Evolutionary conservation across 2,888 invertebrate species (phyloP), one percentile per base, ranked within the genome.

Genomic region (Synanthedon andrenaeformis): DNA sequence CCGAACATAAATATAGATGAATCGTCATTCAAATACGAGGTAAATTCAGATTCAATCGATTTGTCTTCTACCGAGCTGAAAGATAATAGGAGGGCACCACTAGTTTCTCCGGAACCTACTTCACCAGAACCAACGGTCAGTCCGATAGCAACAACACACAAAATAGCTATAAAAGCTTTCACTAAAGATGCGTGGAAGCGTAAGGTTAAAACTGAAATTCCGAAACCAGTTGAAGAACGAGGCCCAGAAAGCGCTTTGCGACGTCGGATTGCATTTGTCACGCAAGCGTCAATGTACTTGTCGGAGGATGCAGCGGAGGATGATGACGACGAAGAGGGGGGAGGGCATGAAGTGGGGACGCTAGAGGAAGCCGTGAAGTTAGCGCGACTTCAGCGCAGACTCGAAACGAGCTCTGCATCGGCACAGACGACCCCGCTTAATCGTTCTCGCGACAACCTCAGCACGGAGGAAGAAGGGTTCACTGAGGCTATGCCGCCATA

Each of bases 181-280:
- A 80, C 89, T 0, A 85, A 89, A 60, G 86, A 89, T 51, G 87
- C 88, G 50, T 90, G 89, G 89, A 81, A 78, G 60, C 75, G 82
- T 12, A 76, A 74, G 51, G 77, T 76, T 55, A 74, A 72, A 54
- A 69, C 72, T 17, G 80, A 72, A 70, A 89, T 82, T 79, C 89
- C 72, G 62, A 79, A 76, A 59, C 76, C 76, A 4, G 68, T 78
- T 52, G 88, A 88, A 67, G 82, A 82, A 63, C 85, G 86, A 57
- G 85, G 84, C 54, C 82, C 87, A 48, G 85, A 79, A 58, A 82
- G 72, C 67, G 79, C 87, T 53, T 62, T 80, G 58, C 78, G 88
- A 53, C 81, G 90, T 10, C 84, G 89, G 17, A 85, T 89, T 54
- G 84, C 84, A 49, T 90, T 90, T 66, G 88, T 90, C 54, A 82